Conservation (phyloP, 2,888 invertebrate species). For the Pheosia tremula region DNA sequence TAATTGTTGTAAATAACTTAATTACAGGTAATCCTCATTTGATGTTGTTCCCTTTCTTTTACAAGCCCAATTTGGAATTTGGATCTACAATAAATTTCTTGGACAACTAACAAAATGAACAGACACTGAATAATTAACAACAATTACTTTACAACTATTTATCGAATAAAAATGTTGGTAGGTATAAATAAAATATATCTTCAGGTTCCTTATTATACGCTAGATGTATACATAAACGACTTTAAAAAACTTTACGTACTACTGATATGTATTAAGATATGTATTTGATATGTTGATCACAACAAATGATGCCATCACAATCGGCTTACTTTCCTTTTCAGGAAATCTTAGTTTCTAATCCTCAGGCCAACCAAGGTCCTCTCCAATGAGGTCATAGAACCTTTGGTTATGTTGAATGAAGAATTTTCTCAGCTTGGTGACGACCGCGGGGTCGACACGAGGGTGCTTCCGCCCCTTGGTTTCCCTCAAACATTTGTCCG, state of each 20-base stretch:
- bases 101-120: slow-evolving; percentile 12
- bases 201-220: slow-evolving; percentile 55
- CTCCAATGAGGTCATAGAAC: slow-evolving; percentile 96
- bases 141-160: slow-evolving; percentile 19
- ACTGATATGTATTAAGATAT: slow-evolving; percentile 73
- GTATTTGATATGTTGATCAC: slow-evolving; percentile 68
- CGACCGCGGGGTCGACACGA: slow-evolving; percentile 90
- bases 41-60: slow-evolving; percentile 45
- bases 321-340: slow-evolving; percentile 20
- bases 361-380: slow-evolving; percentile 97
- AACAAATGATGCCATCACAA: slow-evolving; percentile 44
- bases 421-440: slow-evolving; percentile 92
- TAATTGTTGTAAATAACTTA: slow-evolving; percentile 37
- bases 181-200: slow-evolving; percentile 58
- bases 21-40: slow-evolving; percentile 24
- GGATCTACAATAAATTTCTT: slow-evolving; percentile 16
- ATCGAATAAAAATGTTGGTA: slow-evolving; percentile 35
- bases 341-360: slow-evolving; percentile 78
- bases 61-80: slow-evolving; percentile 23
- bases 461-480: slow-evolving; percentile 94
- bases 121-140: slow-evolving; percentile 19
- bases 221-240: slow-evolving; percentile 79
- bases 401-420: slow-evolving; percentile 96
- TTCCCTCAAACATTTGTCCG: slow-evolving; percentile 93
- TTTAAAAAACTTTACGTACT: slow-evolving; percentile 73